Base-by-base conservation (phyloP, 2,888 invertebrate genomes). In the Cantharis lateralis region DNA sequence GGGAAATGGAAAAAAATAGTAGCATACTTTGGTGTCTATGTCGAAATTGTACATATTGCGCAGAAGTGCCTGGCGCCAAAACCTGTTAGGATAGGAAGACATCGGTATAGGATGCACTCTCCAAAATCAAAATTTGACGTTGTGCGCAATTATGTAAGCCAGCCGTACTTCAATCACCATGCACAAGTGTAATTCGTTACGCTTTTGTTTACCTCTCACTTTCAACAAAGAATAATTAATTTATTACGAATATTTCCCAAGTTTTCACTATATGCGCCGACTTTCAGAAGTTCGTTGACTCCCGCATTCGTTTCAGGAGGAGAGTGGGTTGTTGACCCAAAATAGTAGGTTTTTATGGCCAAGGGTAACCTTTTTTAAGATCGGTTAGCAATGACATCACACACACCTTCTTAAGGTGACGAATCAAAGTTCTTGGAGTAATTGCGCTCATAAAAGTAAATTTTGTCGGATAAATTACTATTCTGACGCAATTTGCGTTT, bases 311-410 rank as follows among this genome's bases (percentile, higher is more conserved):
- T 78, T 75, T 78, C 76, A 77, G 78, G 81, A 81, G 79, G 74
- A 75, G 80, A 80, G 81, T 82, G 83, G 84, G 85, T 85, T 86
- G 85, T 84, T 84, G 86, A 86, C 85, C 84, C 81, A 80, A 81
- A 84, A 83, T 83, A 82, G 82, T 82, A 82, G 81, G 84, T 81
- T 79, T 78, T 80, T 75, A 78, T 83, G 84, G 83, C 85, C 85
- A 85, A 86, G 86, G 86, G 85, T 86, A 86, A 85, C 83, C 84
- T 82, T 84, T 83, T 83, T 66, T 66, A 66, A 18, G n/a, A 66
- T 66, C 20, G 16, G n/a, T 66, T 32, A n/a, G 64, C 64, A 66
- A 66, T 66, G 64, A 66, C 64, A 66, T 66, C 18, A 16, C 64
- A 11, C 18, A 66, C 18, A 18, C 64, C 64, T 66, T 24, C 24